Evolutionary conservation across 2,888 invertebrate genomes (phyloP).

Genomic region (Elysia crispata): DNA sequence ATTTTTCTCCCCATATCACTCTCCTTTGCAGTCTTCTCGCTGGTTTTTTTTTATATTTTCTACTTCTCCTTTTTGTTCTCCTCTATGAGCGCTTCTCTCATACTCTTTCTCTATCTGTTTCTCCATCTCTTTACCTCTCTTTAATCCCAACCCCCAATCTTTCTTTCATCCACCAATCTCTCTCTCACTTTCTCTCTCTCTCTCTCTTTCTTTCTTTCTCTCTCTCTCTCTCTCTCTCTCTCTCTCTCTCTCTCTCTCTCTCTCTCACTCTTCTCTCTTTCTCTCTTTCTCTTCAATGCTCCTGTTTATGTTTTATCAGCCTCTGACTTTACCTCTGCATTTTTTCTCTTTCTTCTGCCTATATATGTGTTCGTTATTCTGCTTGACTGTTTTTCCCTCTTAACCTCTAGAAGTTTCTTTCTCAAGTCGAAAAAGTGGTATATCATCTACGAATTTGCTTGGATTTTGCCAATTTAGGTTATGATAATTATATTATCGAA

Average conservation of each 20-base stretch:
- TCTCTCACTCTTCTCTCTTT: slow-evolving; percentile 11
- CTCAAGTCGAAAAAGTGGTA: too few relatives aligned
- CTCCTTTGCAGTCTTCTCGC: slow-evolving; percentile 16
- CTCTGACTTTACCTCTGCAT: slow-evolving; percentile 5
- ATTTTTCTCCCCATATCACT: slow-evolving; percentile 6
- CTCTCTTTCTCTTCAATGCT: slow-evolving; percentile 32
- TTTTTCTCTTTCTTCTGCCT: neutral
- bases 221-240: slow-evolving; percentile 1
- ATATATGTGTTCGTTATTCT: too few relatives aligned
- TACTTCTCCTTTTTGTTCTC: neutral
- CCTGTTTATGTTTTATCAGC: too few relatives aligned
- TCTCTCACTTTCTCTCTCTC: slow-evolving; percentile 36
- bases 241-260: neutral
- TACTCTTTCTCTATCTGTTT: slow-evolving; percentile 3
- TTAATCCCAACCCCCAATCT: neutral
- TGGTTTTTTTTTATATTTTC: neutral
- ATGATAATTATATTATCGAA: too few relatives aligned
- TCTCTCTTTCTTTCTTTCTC: slow-evolving; percentile 23
- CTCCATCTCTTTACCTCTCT: slow-evolving; percentile 17
- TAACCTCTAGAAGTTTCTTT: too few relatives aligned
- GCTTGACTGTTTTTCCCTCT: too few relatives aligned
- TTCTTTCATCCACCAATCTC: neutral
- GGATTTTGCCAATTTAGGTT: too few relatives aligned
- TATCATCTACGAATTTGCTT: too few relatives aligned
- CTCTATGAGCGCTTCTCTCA: neutral